Percentiles rank a stretch among this genome's conserved stretches.
These are phyloP conservation scores for Parascotia fuliginaria DNA, from an alignment of 2,888 invertebrate species.

Conservation along the genomic window DNA sequence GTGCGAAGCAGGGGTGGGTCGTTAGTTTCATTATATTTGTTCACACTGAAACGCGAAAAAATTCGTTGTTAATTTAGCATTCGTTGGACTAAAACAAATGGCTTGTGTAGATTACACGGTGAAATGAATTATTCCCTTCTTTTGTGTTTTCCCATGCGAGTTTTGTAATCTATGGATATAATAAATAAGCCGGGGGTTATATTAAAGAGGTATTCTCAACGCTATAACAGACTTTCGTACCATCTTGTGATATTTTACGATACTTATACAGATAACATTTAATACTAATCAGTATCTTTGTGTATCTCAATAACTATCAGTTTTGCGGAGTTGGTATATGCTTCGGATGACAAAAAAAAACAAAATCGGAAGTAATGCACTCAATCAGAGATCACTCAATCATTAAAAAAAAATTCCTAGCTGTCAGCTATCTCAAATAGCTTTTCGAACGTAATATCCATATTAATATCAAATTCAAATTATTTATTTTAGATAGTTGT, in stretches of 20 bases:
- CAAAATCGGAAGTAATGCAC: no score
- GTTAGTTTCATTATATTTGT: constrained; percentile 21
- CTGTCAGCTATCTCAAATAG: no score
- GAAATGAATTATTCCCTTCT: background rate
- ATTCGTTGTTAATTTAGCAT: background rate
- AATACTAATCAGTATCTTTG: no score
- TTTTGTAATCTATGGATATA: background rate
- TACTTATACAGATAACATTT: background rate
- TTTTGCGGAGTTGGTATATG: no score
- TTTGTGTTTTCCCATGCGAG: background rate
- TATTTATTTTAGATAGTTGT: no score
- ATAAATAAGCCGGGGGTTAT: background rate
- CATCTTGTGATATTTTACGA: background rate
- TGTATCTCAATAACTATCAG: no score
- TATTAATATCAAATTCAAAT: no score
- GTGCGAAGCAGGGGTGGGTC: no score
- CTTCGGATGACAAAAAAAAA: no score
- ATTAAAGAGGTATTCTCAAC: background rate
- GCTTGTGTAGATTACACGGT: background rate
- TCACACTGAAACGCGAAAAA: constrained; percentile 1
- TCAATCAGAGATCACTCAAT: no score
- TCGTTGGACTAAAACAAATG: background rate
- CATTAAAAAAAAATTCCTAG: no score
- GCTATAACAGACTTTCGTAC: background rate
- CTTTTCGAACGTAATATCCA: no score